phyloP scores from a whole-genome alignment of 2,797 vertebrate genomes.

The Hozukius guyotensis region DNA sequence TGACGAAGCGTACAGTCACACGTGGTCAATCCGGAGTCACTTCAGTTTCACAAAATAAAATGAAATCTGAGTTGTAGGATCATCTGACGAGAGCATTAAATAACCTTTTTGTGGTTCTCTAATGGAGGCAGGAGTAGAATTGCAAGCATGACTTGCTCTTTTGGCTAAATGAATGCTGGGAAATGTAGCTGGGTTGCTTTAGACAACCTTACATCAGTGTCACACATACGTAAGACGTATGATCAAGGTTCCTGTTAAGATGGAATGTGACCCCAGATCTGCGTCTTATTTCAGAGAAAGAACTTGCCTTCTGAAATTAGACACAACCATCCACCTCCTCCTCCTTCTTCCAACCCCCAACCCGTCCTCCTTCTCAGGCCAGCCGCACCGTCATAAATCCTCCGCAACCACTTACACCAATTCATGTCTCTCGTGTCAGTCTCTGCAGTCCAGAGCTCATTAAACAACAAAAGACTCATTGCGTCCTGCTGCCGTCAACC shows the following conservation, averaged over 20 bases:
- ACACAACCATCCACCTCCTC: conserved; percentile 38
- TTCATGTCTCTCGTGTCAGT: conserved; percentile 40
- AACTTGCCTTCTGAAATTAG: conserved; percentile 67
- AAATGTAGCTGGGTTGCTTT: conserved; percentile 18
- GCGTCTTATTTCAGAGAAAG: conserved; percentile 61
- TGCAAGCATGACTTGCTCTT: conserved; percentile 40
- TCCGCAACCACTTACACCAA: conserved; percentile 42
- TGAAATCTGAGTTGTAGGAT: conserved; percentile 10
- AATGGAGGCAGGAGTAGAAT: background rate
- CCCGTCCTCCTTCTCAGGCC: conserved; percentile 13
- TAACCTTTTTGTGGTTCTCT: conserved; percentile 8
- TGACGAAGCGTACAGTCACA: background rate
- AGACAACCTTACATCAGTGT: conserved; percentile 34
- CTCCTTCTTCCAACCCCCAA: background rate
- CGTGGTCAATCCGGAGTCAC: background rate
- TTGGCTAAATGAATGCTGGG: conserved; percentile 23
- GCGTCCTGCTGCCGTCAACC: conserved; percentile 8
- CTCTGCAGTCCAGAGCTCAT: conserved; percentile 45
- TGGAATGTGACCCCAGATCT: conserved; percentile 54
- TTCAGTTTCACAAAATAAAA: conserved; percentile 1
- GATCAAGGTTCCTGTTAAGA: conserved; percentile 27
- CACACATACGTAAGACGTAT: background rate
- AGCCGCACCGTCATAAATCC: conserved; percentile 63
- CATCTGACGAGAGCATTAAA: background rate
- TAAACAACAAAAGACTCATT: conserved; percentile 41